These are phyloP conservation scores for Camptogramma bilineatum DNA, from an alignment of 2,888 invertebrate species.

Conservation along the genomic window DNA sequence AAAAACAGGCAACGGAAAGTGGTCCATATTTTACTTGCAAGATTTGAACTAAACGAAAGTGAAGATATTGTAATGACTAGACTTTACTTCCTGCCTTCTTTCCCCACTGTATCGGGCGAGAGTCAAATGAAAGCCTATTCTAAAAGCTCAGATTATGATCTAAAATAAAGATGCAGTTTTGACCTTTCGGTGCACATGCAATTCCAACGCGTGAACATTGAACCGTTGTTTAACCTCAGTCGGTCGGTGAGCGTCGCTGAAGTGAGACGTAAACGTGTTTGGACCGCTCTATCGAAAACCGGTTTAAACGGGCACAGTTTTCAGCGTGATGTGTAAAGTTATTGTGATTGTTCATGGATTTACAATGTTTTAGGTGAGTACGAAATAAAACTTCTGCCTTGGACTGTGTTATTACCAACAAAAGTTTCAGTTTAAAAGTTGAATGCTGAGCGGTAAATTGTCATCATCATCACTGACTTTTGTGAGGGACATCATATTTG, in stretches of 20 bases:
- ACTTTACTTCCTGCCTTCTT: too few species aligned
- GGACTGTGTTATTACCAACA: neutral
- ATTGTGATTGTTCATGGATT: constrained; percentile 45
- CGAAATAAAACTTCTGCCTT: neutral
- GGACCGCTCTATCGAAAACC: constrained; percentile 41
- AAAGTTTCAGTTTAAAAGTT: neutral
- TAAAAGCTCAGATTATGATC: constrained; percentile 4
- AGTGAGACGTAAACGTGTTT: constrained; percentile 66
- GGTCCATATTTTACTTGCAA: too few species aligned
- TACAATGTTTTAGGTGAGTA: constrained; percentile 39
- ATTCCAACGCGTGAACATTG: constrained; percentile 30
- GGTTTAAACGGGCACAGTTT: constrained; percentile 37
- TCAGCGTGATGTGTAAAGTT: constrained; percentile 33
- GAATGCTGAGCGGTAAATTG: too few species aligned
- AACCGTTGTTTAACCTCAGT: constrained; percentile 55
- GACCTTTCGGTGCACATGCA: constrained; percentile 42
- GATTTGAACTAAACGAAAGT: too few species aligned
- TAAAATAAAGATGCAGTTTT: constrained; percentile 15
- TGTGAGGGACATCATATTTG: too few species aligned
- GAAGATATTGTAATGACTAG: too few species aligned
- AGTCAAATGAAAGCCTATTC: too few species aligned
- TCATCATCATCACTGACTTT: too few species aligned
- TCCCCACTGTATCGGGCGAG: too few species aligned
- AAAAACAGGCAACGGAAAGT: too few species aligned
- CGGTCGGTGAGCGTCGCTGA: constrained; percentile 62